Evolutionary conservation across 2,888 invertebrate genomes (phyloP).

Genomic region (Schizotus pectinicornis): DNA sequence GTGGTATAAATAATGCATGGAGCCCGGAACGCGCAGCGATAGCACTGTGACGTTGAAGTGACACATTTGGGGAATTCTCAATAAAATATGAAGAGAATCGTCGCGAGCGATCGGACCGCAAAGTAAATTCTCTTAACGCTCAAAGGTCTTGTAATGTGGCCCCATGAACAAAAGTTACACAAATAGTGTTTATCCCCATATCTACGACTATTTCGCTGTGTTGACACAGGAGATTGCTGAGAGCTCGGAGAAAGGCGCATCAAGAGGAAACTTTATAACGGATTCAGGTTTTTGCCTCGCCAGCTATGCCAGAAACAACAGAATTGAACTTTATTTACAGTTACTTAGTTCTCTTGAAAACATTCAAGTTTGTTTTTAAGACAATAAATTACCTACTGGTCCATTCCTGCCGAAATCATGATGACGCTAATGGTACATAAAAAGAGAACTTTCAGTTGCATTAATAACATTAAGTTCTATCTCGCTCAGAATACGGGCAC

Average conservation of each 20-base stretch:
- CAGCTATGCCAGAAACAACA: not conserved
- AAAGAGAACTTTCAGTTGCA: not conserved
- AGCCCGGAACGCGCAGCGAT: slow-evolving; percentile 14
- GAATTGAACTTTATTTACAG: slow-evolving; percentile 17
- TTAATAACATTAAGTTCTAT: too few species aligned
- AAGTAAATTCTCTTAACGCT: too few species aligned
- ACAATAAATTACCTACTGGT: slow-evolving; percentile 15
- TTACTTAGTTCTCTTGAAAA: slow-evolving; percentile 13
- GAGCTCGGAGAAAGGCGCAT: not conserved
- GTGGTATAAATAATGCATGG: slow-evolving; percentile 24
- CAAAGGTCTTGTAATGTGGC: too few species aligned
- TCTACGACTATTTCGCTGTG: not conserved
- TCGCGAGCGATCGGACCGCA: not conserved
- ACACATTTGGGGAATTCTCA: slow-evolving; percentile 29
- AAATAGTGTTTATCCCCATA: too few species aligned
- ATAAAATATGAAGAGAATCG: slow-evolving; percentile 28
- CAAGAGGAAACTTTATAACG: slow-evolving; percentile 11
- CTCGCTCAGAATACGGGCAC: too few species aligned
- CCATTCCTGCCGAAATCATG: slow-evolving; percentile 1
- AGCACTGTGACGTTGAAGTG: slow-evolving; percentile 28
- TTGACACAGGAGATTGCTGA: not conserved
- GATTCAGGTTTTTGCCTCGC: slow-evolving; percentile 5
- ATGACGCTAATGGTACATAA: slow-evolving; percentile 2
- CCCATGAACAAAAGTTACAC: slow-evolving; percentile 2
- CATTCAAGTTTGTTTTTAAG: slow-evolving; percentile 14